Conservation (phyloP, 1,140 invertebrate species). For the Diabrotica virgifera region DNA sequence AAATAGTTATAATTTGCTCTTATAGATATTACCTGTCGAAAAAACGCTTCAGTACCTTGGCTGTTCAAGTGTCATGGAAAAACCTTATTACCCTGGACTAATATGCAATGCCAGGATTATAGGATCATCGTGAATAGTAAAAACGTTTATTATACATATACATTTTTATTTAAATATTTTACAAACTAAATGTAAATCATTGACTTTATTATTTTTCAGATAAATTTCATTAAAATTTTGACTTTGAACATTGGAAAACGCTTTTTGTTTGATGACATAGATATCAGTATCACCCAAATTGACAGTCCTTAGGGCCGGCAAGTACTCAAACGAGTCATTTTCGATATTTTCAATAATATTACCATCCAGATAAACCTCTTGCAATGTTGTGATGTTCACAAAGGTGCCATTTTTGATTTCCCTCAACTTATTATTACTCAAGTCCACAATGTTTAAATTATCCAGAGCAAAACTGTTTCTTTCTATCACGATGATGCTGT, state of each 20-base stretch:
- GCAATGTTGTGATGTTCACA: conserved; percentile 5
- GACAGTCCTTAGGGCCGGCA: not conserved
- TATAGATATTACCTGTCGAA: too few species aligned
- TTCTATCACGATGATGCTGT: conserved; percentile 1
- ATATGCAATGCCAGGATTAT: too few species aligned
- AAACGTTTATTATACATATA: too few species aligned
- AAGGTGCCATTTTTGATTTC: conserved; percentile 17
- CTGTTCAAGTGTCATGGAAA: too few species aligned
- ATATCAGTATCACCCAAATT: conserved; percentile 1
- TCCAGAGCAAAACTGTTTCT: not conserved
- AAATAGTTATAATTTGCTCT: too few species aligned
- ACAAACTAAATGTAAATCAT: not conserved
- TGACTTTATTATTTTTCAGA: not conserved
- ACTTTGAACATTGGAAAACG: not conserved
- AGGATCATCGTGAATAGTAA: too few species aligned
- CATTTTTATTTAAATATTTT: not conserved
- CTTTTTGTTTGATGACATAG: not conserved
- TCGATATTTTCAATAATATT: conserved; percentile 12
- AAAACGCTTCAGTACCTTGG: too few species aligned
- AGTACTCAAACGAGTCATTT: conserved; percentile 4
- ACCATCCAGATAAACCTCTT: conserved; percentile 4
- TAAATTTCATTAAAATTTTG: not conserved
- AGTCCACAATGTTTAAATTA: conserved; percentile 5
- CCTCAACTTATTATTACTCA: conserved; percentile 14
- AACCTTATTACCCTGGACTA: too few species aligned